phyloP scores from a whole-genome alignment of 2,888 invertebrate species.

The Leucozona laternaria region DNA sequence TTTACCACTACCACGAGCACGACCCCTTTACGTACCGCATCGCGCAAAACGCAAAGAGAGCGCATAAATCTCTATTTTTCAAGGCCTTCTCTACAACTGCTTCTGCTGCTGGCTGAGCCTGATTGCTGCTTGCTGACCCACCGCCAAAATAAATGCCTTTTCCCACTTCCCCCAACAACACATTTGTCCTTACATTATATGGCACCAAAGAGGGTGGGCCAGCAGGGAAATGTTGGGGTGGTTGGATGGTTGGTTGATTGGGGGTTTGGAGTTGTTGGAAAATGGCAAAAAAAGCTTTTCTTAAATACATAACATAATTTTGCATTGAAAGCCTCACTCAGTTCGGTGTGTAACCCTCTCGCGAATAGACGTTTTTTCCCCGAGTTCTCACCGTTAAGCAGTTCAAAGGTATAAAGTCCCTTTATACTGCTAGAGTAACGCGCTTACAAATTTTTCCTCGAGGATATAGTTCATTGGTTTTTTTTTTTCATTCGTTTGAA shows the following conservation, averaged over 20 bases:
- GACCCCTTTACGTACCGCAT: neutral
- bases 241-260: too few species aligned
- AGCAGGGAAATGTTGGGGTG: neutral
- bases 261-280: neutral
- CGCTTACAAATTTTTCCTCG: conserved; percentile 43
- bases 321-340: conserved; percentile 76
- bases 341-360: conserved; percentile 82
- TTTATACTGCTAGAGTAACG: conserved; percentile 58
- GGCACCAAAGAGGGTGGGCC: neutral
- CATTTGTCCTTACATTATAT: neutral
- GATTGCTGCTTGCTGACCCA: conserved; percentile 42
- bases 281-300: conserved; percentile 58
- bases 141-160: conserved; percentile 43
- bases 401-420: conserved; percentile 17
- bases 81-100: conserved; percentile 74
- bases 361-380: conserved; percentile 80
- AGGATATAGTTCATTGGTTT: conserved; percentile 37
- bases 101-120: neutral
- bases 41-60: conserved; percentile 53
- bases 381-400: conserved; percentile 54
- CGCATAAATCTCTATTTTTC: conserved; percentile 65
- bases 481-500: neutral
- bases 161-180: conserved; percentile 15
- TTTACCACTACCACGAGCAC: neutral
- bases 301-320: conserved; percentile 51